Conservation (phyloP, 2,113 vertebrate species). For the Cynopterus brachyotis region DNA sequence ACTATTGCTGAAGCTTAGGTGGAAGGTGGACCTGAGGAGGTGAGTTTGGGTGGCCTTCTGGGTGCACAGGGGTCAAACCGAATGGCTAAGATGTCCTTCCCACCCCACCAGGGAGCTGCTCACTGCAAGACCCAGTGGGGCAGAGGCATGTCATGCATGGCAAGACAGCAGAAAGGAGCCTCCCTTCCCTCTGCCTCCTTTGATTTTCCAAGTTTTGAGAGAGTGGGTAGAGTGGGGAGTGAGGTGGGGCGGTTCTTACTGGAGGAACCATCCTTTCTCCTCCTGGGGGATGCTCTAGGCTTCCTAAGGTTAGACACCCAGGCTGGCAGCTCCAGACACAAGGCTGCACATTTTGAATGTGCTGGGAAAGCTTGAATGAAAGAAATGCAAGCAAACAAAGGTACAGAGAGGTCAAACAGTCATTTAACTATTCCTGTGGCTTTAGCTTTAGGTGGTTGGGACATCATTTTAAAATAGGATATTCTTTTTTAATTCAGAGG, state of each 20-base stretch:
- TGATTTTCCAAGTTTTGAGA: rapidly evolving
- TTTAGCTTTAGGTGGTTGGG: not conserved
- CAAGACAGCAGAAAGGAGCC: not conserved
- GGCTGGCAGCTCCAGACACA: not conserved
- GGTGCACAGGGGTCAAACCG: not conserved
- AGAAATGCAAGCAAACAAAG: not conserved
- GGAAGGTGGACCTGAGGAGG: not conserved
- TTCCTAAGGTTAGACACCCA: not conserved
- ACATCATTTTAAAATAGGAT: slow-evolving; percentile 37
- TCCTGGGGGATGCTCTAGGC: not conserved
- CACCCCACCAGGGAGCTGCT: not conserved
- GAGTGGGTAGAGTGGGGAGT: too few species aligned
- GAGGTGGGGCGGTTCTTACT: rapidly evolving
- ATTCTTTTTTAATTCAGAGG: not conserved
- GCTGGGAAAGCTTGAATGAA: not conserved
- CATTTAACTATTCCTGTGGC: not conserved
- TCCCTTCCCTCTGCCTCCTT: not conserved
- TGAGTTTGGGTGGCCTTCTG: not conserved
- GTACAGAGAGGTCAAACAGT: not conserved
- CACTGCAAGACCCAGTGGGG: not conserved
- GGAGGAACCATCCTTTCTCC: not conserved
- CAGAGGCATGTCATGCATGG: not conserved
- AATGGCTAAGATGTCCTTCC: not conserved
- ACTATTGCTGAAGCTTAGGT: not conserved
- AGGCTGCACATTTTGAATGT: not conserved